Conservation (phyloP, 2,797 vertebrate genomes). For the Amphiprion clarkii region DNA sequence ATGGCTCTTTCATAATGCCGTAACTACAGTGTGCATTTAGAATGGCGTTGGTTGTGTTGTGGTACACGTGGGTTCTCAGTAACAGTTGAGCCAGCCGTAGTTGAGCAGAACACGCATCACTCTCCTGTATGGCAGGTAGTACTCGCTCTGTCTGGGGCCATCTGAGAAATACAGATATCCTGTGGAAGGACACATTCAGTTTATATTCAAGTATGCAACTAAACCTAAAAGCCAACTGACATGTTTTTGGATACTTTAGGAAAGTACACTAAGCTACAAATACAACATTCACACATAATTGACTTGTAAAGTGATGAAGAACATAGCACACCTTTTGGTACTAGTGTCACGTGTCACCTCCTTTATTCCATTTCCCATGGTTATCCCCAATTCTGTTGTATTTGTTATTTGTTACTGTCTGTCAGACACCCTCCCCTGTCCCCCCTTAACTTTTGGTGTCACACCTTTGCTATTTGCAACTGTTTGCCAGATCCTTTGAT, state of each 20-base stretch:
- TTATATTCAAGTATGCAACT: not conserved
- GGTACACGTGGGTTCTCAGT: slow-evolving; percentile 57
- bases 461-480: too few relatives aligned
- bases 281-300: not conserved
- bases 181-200: slow-evolving; percentile 37
- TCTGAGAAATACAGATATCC: slow-evolving; percentile 83
- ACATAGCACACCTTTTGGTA: too few relatives aligned
- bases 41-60: not conserved
- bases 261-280: not conserved
- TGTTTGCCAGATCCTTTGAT: too few relatives aligned
- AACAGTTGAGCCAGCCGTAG: slow-evolving; percentile 84
- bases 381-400: too few relatives aligned
- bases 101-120: slow-evolving; percentile 75
- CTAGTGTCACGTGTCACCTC: too few relatives aligned
- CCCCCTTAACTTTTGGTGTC: too few relatives aligned
- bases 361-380: too few relatives aligned
- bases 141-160: slow-evolving; percentile 79
- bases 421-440: too few relatives aligned
- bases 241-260: not conserved
- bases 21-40: not conserved
- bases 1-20: not conserved
- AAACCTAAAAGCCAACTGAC: not conserved
- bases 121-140: slow-evolving; percentile 48
- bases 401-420: too few relatives aligned
- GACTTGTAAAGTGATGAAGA: too few relatives aligned